These are phyloP conservation scores for Dryas iulia DNA, from an alignment of 1,140 invertebrate genomes.

Conservation along the genomic window DNA sequence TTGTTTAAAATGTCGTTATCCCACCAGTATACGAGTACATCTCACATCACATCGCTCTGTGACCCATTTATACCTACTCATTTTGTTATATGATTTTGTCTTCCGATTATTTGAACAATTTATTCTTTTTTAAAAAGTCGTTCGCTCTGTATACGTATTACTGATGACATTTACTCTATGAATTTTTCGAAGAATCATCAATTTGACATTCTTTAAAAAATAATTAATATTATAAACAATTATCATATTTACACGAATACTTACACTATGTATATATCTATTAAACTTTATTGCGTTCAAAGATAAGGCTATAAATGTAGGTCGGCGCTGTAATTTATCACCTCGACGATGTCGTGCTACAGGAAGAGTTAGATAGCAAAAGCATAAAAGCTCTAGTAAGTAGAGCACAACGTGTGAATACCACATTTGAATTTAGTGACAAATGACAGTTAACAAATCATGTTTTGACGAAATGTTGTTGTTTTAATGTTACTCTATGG, in stretches of 20 bases:
- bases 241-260: neutral
- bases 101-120: too few relatives aligned
- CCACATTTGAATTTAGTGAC: constrained; percentile 37
- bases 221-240: too few relatives aligned
- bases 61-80: too few relatives aligned
- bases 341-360: constrained; percentile 28
- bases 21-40: neutral
- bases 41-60: neutral
- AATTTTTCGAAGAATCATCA: too few relatives aligned
- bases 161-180: too few relatives aligned
- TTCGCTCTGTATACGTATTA: too few relatives aligned
- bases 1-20: neutral
- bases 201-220: too few relatives aligned
- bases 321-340: constrained; percentile 35
- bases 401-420: constrained; percentile 25
- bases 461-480: constrained; percentile 49
- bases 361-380: constrained; percentile 41
- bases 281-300: constrained; percentile 28
- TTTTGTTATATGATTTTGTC: too few relatives aligned
- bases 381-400: constrained; percentile 36
- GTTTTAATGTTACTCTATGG: constrained; percentile 25
- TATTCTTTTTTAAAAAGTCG: too few relatives aligned
- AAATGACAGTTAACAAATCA: constrained; percentile 59
- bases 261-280: constrained; percentile 5
- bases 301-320: constrained; percentile 35